Conservation (phyloP, 2,797 vertebrate genomes). For the Chaenodraco wilsoni region DNA sequence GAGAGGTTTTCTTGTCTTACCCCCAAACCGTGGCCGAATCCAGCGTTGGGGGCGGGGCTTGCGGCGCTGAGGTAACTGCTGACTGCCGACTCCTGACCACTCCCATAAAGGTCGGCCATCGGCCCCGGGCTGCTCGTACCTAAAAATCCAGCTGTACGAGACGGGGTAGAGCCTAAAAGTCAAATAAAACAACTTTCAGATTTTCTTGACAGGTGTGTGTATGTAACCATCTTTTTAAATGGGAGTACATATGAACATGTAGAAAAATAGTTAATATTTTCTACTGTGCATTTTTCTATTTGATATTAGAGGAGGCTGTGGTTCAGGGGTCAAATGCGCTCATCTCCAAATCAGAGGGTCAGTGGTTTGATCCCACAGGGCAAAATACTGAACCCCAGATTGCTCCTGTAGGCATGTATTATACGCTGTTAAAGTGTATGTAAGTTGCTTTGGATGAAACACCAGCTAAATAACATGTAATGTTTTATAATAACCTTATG, state of each 20-base stretch:
- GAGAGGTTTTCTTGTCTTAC: conserved; percentile 78
- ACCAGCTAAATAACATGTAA: too few relatives aligned
- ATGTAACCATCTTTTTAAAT: background rate
- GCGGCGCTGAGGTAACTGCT: conserved; percentile 99
- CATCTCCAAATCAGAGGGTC: too few relatives aligned
- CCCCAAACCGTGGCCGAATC: conserved; percentile 97
- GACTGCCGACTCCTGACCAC: conserved; percentile 95
- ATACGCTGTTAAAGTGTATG: too few relatives aligned
- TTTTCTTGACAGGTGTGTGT: background rate
- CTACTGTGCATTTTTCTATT: background rate
- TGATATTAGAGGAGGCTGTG: background rate
- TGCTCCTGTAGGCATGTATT: too few relatives aligned
- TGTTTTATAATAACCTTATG: background rate
- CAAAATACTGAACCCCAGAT: too few relatives aligned
- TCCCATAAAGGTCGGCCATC: conserved; percentile 96
- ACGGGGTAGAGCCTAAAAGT: conserved; percentile 89
- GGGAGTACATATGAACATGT: too few relatives aligned
- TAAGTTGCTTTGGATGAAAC: too few relatives aligned
- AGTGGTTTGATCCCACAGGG: too few relatives aligned
- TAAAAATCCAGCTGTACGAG: conserved; percentile 95
- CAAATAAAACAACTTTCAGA: conserved; percentile 3
- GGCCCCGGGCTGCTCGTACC: conserved; percentile 98
- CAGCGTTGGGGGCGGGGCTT: conserved; percentile 95
- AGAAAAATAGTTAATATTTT: background rate
- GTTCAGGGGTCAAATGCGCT: too few relatives aligned